Percentiles rank a stretch among this genome's conserved stretches.
Evolutionary conservation across 1,140 invertebrate genomes (phyloP).

Genomic region (Drosophila persimilis): DNA sequence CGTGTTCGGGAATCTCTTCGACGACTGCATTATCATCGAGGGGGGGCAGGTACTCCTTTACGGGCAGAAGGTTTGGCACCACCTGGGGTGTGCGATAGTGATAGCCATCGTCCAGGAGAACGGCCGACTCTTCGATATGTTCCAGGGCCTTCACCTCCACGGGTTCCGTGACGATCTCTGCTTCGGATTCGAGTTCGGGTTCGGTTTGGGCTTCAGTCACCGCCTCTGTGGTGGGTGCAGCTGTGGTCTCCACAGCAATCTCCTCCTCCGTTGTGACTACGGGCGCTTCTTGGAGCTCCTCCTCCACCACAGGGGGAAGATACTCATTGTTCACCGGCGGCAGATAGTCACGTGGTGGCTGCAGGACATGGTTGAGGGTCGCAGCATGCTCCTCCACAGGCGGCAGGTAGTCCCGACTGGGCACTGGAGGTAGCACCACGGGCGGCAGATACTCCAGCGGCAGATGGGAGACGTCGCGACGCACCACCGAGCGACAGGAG

Average conservation of each 20-base stretch:
- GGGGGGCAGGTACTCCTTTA: slow-evolving; percentile 61
- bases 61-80: slow-evolving; percentile 51
- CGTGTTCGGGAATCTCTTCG: slow-evolving; percentile 48
- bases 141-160: slow-evolving; percentile 42
- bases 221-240: slow-evolving; percentile 48
- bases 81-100: slow-evolving; percentile 56
- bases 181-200: slow-evolving; percentile 6
- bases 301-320: slow-evolving; percentile 39
- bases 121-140: slow-evolving; percentile 32
- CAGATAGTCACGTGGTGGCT: slow-evolving; percentile 65
- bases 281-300: slow-evolving; percentile 7
- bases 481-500: slow-evolving; percentile 22
- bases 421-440: slow-evolving; percentile 62
- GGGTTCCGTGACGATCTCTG: slow-evolving; percentile 28
- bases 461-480: slow-evolving; percentile 65
- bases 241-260: slow-evolving; percentile 42
- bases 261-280: slow-evolving; percentile 22
- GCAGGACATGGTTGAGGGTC: slow-evolving; percentile 50
- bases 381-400: slow-evolving; percentile 68
- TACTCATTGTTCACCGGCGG: slow-evolving; percentile 55
- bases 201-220: slow-evolving; percentile 13
- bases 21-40: slow-evolving; percentile 58
- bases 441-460: slow-evolving; percentile 68
- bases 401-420: slow-evolving; percentile 67
- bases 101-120: slow-evolving; percentile 60